These are phyloP conservation scores for Sipha maydis DNA, from an alignment of 2,888 invertebrate genomes.

Conservation along the genomic window DNA sequence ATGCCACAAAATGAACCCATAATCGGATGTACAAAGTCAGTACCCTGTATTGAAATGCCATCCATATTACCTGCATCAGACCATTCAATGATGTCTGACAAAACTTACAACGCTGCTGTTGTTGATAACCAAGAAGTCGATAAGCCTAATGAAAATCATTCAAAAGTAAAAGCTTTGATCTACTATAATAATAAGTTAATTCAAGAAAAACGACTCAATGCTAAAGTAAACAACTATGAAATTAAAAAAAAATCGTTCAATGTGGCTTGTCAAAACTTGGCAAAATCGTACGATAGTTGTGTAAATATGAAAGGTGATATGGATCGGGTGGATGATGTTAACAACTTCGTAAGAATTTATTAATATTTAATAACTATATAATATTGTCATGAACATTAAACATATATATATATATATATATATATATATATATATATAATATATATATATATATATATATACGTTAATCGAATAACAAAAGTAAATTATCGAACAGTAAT, in stretches of 20 bases:
- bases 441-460: too few relatives aligned
- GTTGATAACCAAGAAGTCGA: neutral
- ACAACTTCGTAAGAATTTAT: neutral
- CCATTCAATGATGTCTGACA: neutral
- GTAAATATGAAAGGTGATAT: neutral
- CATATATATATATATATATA: too few relatives aligned
- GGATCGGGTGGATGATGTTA: neutral
- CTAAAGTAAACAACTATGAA: neutral
- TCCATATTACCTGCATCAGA: neutral
- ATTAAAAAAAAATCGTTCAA: neutral
- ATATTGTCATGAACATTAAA: neutral
- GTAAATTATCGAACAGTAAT: too few relatives aligned
- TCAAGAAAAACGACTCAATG: neutral
- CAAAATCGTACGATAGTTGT: neutral
- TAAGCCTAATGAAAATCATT: neutral
- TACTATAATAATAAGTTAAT: neutral
- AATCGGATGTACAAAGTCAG: neutral
- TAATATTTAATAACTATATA: neutral
- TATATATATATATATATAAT: too few relatives aligned
- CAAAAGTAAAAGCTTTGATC: neutral
- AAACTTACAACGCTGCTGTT: neutral
- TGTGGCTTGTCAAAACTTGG: neutral
- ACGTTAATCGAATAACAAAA: too few relatives aligned
- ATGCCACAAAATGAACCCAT: neutral
- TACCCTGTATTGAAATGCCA: neutral